These are phyloP conservation scores for Enteromius viviparus DNA, from an alignment of 2,797 vertebrate genomes.

Conservation along the genomic window DNA sequence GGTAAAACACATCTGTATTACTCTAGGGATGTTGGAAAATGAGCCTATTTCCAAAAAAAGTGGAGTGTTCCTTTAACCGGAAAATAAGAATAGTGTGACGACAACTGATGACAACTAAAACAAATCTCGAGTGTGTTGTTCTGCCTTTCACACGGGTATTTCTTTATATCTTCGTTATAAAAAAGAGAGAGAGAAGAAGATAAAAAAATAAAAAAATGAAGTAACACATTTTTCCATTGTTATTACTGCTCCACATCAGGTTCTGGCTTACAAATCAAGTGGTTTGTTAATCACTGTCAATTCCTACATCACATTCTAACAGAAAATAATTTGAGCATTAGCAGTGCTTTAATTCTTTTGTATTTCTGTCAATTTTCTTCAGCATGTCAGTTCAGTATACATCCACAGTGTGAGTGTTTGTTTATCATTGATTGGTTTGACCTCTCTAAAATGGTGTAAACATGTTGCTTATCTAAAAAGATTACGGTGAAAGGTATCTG, in stretches of 20 bases:
- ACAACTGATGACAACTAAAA: not conserved
- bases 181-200: no score
- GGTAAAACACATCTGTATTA: no score
- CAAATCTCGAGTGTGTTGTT: not conserved
- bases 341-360: not conserved
- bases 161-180: not conserved
- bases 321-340: not conserved
- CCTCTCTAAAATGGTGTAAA: slow-evolving; percentile 1
- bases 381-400: not conserved
- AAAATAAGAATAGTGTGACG: no score
- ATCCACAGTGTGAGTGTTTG: not conserved
- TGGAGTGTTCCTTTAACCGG: no score
- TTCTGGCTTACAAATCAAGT: not conserved
- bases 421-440: slow-evolving; percentile 7
- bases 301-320: not conserved
- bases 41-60: no score
- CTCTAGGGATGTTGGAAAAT: no score
- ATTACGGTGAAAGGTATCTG: not conserved
- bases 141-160: not conserved
- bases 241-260: not conserved
- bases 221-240: not conserved
- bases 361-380: not conserved
- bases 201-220: not conserved
- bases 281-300: not conserved
- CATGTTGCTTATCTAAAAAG: slow-evolving; percentile 8